Percentiles rank a stretch among this genome's conserved stretches.
These are phyloP conservation scores for Lethenteron camtschaticum DNA, from an alignment of 2,113 vertebrate genomes.

Conservation along the genomic window DNA sequence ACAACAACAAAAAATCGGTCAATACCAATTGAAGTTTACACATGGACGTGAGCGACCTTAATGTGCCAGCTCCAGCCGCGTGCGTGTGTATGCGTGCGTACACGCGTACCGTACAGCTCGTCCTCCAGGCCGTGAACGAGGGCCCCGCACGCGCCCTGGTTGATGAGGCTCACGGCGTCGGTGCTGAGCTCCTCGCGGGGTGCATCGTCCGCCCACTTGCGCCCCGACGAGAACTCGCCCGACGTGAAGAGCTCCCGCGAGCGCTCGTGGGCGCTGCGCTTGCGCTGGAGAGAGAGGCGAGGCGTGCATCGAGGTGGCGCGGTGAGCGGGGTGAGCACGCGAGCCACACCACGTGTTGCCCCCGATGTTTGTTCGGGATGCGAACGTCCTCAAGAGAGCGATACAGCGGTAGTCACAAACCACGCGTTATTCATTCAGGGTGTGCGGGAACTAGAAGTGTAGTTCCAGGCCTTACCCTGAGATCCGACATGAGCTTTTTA, in stretches of 20 bases:
- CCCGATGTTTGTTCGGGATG: too few relatives aligned
- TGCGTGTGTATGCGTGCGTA: too few relatives aligned
- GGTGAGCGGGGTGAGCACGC: too few relatives aligned
- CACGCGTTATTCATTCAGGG: too few relatives aligned
- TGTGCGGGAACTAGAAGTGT: too few relatives aligned
- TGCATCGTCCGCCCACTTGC: constrained; percentile 88
- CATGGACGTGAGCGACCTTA: too few relatives aligned
- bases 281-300: constrained; percentile 31
- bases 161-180: constrained; percentile 70
- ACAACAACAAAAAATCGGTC: too few relatives aligned
- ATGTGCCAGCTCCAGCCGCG: too few relatives aligned
- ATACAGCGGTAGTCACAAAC: too few relatives aligned
- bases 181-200: constrained; percentile 78
- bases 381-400: too few relatives aligned
- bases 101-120: constrained; percentile 70
- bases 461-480: constrained; percentile 36
- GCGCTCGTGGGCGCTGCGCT: constrained; percentile 73
- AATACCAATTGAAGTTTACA: too few relatives aligned
- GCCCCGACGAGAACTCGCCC: constrained; percentile 81
- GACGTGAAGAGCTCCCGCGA: constrained; percentile 85
- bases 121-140: constrained; percentile 93
- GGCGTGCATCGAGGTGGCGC: not conserved
- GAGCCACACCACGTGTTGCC: too few relatives aligned
- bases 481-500: constrained; percentile 96
- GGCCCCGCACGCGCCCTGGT: constrained; percentile 81